Evolutionary conservation across 2,888 invertebrate species (phyloP).

Genomic region (Drepanosiphum platanoidis): DNA sequence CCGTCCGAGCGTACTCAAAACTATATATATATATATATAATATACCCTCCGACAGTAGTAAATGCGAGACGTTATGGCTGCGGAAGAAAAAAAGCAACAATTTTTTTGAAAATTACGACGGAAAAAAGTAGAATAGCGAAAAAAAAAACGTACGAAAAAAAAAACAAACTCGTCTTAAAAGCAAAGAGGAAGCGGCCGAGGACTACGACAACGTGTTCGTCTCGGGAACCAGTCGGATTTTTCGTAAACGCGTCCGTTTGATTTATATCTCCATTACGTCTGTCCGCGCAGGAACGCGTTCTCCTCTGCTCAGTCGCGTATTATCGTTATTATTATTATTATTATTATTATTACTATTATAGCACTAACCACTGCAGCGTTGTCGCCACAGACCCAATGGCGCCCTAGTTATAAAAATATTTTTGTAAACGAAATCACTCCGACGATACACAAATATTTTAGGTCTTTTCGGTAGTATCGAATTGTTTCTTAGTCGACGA

Average conservation of each 20-base stretch:
- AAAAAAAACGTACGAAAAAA: not conserved
- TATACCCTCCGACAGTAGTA: not conserved
- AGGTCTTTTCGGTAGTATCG: too few species aligned
- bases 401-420: too few species aligned
- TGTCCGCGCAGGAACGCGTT: not conserved
- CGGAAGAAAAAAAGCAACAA: not conserved
- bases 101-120: not conserved
- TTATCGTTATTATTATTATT: too few species aligned
- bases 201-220: not conserved
- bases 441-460: too few species aligned
- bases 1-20: not conserved
- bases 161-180: slow-evolving; percentile 16
- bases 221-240: slow-evolving; percentile 4
- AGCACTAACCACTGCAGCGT: too few species aligned
- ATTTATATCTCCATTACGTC: not conserved
- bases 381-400: too few species aligned
- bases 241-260: not conserved
- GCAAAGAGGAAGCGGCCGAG: not conserved
- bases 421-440: too few species aligned
- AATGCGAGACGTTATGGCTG: not conserved
- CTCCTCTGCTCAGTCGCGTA: not conserved
- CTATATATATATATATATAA: too few species aligned
- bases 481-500: too few species aligned
- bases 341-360: too few species aligned
- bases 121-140: not conserved